phyloP scores from a whole-genome alignment of 2,113 vertebrate species.

The Paratilapia polleni region DNA sequence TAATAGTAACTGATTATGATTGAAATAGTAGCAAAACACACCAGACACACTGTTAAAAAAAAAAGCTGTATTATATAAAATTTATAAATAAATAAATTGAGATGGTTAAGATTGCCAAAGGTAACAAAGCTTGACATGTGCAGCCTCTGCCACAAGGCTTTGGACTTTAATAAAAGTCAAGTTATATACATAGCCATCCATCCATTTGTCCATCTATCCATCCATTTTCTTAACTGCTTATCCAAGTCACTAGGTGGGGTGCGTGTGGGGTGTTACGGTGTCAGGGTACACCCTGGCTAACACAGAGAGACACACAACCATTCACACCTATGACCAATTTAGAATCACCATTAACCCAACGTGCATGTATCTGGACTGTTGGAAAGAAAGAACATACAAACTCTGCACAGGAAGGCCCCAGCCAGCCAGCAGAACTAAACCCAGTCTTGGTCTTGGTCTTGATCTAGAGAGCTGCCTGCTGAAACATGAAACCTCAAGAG shows the following conservation, averaged over 20 bases:
- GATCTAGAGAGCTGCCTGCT: slow-evolving; percentile 6
- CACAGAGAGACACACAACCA: too few species aligned
- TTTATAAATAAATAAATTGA: neutral
- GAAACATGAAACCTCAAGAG: slow-evolving; percentile 66
- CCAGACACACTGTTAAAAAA: too few species aligned
- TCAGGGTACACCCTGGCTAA: too few species aligned
- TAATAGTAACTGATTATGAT: neutral
- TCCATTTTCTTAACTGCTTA: neutral
- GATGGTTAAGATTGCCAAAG: neutral
- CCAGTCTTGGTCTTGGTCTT: too few species aligned
- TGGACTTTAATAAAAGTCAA: neutral
- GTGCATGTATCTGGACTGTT: too few species aligned
- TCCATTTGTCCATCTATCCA: too few species aligned
- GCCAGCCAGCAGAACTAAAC: too few species aligned
- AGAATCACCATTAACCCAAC: too few species aligned
- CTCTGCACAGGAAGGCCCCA: too few species aligned
- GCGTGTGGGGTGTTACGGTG: neutral
- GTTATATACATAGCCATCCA: neutral
- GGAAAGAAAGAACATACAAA: too few species aligned
- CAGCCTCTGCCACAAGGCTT: neutral
- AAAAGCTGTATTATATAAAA: neutral
- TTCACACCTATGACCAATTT: too few species aligned
- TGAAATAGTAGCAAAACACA: neutral
- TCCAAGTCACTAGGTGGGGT: neutral
- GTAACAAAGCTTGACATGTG: neutral